Evolutionary conservation across 1,140 invertebrate species (phyloP), one percentile per base, ranked within the genome.

Genomic region (Aphaenogaster rudis): DNA sequence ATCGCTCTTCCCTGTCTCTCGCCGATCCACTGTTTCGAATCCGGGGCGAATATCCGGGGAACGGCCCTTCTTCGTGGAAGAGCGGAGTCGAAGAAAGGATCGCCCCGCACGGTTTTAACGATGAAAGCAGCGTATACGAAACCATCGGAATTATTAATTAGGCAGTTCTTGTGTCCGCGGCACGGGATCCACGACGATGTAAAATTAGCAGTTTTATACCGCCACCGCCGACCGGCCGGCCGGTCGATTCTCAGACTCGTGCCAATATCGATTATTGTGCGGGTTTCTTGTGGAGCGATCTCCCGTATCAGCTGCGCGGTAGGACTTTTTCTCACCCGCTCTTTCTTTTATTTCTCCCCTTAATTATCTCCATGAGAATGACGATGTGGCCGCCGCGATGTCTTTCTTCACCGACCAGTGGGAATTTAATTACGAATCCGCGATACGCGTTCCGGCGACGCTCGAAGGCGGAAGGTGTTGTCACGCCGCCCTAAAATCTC

Each of bases 131-230:
- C 90, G 80, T 86, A 93, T 94, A 87, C 87, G 82, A 42, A 66
- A 66, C 36, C 64, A 66, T 81, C 88, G 91, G 94, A 94, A 95
- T 95, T 93, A 92, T 93, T 95, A 95, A 95, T 94, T 93, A 95
- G 91, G 52, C 88, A 72, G 79, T 93, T 93, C 89, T 93, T 92
- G 89, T 86, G 39, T 42, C 3, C 21, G 45, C 42, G 33, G 45
- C 61, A 50, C 54, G 80, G 48, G 36, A 61, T 76, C 78, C 77
- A 66, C 72, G 74, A 79, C 90, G 91, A 93, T 93, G 93, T 94
- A 95, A 94, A 94, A 95, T 95, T 94, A 94, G 92, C 94, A 94
- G 95, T 94, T 94, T 95, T 93, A 94, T 92, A 88, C 87, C 87
- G 66, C 48, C 72, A 39, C 57, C 59, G 63, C 13, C 21, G 28